Percentiles rank a stretch among this genome's conserved stretches.
These are phyloP conservation scores for Escarpia spicata DNA, from an alignment of 2,888 invertebrate species.

Conservation along the genomic window DNA sequence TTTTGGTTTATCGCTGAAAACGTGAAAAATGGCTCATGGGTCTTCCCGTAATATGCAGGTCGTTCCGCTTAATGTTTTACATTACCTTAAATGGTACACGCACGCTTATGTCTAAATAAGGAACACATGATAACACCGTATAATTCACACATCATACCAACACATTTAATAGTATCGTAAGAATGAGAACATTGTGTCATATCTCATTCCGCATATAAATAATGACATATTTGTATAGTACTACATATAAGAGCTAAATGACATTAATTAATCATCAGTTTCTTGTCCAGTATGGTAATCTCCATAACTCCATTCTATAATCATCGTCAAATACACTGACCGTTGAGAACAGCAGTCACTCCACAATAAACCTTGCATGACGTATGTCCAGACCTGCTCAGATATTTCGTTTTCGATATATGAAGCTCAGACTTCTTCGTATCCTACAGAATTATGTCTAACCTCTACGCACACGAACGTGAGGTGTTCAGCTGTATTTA, in stretches of 20 bases:
- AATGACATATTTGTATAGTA: not conserved
- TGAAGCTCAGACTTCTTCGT: not conserved
- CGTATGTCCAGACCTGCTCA: not conserved
- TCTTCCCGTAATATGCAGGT: no score
- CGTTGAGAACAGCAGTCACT: not conserved
- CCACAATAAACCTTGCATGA: not conserved
- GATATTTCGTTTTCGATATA: not conserved
- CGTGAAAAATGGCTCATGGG: no score
- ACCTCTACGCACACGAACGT: not conserved
- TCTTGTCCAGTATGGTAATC: no score
- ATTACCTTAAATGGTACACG: no score
- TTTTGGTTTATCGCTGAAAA: no score
- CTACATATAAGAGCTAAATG: not conserved
- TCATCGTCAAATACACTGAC: not conserved
- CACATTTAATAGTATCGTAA: not conserved
- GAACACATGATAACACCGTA: not conserved
- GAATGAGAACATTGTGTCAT: not conserved
- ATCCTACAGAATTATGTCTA: not conserved
- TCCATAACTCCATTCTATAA: no score
- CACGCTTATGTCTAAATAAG: no score
- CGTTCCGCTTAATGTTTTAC: no score
- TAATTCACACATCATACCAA: not conserved
- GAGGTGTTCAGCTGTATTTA: not conserved
- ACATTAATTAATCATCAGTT: not conserved
- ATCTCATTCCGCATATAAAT: not conserved